Evolutionary conservation across 2,797 vertebrate genomes (phyloP).

Genomic region (Peromyscus aztecus): DNA sequence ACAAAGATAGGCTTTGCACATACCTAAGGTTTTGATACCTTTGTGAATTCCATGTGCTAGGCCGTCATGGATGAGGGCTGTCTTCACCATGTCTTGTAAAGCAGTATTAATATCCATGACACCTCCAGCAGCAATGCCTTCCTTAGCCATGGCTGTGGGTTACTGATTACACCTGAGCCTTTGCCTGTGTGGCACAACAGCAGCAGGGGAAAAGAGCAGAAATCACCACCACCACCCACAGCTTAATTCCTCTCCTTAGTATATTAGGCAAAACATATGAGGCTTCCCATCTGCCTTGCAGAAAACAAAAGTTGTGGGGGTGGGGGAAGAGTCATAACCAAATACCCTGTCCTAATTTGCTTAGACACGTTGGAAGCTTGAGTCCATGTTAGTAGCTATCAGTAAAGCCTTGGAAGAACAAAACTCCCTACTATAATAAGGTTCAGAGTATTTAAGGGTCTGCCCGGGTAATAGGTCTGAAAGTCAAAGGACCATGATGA

Average conservation of each 20-base stretch:
- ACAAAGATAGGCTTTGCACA: neutral
- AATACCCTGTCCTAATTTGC: neutral
- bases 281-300: neutral
- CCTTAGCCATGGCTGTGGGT: neutral
- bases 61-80: neutral
- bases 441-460: neutral
- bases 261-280: neutral
- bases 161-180: neutral
- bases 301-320: neutral
- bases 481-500: neutral
- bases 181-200: neutral
- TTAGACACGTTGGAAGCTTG: neutral
- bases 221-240: neutral
- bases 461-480: neutral
- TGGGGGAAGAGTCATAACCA: neutral
- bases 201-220: neutral
- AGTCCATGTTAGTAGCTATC: neutral
- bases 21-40: neutral
- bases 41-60: neutral
- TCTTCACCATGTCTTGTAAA: neutral
- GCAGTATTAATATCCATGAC: neutral
- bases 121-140: neutral
- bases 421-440: neutral
- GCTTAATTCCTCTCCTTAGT: neutral
- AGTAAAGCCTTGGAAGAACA: neutral